phyloP scores from a whole-genome alignment of 64 coral and sea anemone species.

The Pocillopora damicornis region DNA sequence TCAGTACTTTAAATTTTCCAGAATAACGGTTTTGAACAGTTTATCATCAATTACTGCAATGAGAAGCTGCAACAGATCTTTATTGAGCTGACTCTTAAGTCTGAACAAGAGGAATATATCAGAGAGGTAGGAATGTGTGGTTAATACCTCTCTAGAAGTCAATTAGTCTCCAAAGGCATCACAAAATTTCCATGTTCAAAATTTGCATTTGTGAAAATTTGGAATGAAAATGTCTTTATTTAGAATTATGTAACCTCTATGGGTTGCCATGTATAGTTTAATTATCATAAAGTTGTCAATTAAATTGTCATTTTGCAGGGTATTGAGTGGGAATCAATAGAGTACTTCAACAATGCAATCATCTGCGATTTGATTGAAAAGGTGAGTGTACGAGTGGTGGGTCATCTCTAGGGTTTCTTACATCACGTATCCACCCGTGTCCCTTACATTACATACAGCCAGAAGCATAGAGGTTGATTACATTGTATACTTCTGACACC shows the following conservation, averaged over 20 bases:
- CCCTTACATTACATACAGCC: no score
- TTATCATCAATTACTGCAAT: constrained; percentile 99
- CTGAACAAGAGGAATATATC: constrained; percentile 97
- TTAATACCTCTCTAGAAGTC: not conserved
- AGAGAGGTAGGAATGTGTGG: constrained; percentile 72
- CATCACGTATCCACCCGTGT: no score
- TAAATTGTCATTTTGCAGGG: constrained; percentile 54
- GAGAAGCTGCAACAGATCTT: constrained; percentile 99
- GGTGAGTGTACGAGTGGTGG: constrained; percentile 22
- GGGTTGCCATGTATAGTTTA: not conserved
- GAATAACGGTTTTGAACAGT: constrained; percentile 98
- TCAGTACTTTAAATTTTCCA: constrained; percentile 9
- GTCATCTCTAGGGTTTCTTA: no score
- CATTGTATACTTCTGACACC: no score
- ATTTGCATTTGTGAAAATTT: no score
- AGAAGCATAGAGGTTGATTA: no score
- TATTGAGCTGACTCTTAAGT: constrained; percentile 90
- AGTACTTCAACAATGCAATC: constrained; percentile 95
- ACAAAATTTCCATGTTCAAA: no score
- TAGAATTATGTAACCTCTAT: no score
- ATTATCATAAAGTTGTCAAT: no score
- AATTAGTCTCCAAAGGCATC: no score
- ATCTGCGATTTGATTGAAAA: constrained; percentile 98
- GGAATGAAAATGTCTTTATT: no score
- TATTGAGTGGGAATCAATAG: constrained; percentile 92